Evolutionary conservation across 2,797 vertebrate species (phyloP).

Genomic region (Anisognathus igniventris): DNA sequence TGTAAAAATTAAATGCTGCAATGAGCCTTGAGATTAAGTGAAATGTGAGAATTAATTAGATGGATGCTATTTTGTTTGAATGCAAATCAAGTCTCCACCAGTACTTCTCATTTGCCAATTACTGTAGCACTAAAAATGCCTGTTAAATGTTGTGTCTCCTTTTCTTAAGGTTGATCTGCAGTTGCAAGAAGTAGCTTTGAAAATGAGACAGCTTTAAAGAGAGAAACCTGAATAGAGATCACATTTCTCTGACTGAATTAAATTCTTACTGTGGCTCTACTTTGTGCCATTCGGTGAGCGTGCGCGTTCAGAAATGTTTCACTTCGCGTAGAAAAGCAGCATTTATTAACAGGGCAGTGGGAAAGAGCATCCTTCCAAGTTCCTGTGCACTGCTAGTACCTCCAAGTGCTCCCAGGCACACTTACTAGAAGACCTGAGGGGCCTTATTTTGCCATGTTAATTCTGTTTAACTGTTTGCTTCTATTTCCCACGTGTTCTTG

Average conservation of each 20-base stretch:
- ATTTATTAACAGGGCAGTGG: not conserved
- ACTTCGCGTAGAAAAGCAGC: not conserved
- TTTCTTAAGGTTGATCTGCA: not conserved
- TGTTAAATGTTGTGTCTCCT: not conserved
- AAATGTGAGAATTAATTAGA: not conserved
- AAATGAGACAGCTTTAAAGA: slow-evolving; percentile 6
- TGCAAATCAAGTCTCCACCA: not conserved
- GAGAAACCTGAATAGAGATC: not conserved
- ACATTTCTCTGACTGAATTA: slow-evolving; percentile 10
- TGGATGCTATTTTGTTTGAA: not conserved
- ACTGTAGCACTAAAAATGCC: not conserved
- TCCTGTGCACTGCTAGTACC: not conserved
- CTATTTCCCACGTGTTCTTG: not conserved
- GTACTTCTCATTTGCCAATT: not conserved
- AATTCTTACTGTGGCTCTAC: not conserved
- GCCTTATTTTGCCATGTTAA: not conserved
- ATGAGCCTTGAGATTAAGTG: not conserved
- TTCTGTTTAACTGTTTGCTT: not conserved
- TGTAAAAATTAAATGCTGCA: not conserved
- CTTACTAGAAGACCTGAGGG: not conserved
- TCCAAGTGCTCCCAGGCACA: not conserved
- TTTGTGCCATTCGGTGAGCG: not conserved
- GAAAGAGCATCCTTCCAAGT: not conserved
- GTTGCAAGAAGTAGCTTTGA: not conserved
- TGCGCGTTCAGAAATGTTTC: not conserved